phyloP scores from a whole-genome alignment of 1,140 invertebrate genomes.

The Sitodiplosis mosellana region DNA sequence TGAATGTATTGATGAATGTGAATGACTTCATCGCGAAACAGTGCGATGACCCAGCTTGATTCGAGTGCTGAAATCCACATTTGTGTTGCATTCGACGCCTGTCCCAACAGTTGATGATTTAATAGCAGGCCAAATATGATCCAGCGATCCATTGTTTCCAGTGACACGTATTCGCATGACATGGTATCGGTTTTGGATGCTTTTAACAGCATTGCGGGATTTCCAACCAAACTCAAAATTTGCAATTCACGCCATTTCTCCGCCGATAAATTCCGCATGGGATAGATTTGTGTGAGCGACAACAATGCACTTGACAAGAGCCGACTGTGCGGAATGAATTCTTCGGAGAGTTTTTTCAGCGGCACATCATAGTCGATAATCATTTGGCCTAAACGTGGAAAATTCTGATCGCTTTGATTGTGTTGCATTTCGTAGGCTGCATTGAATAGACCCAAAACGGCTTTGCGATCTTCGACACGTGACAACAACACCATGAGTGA shows the following conservation, averaged over 20 bases:
- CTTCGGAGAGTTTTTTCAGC: conserved; percentile 88
- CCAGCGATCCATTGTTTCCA: conserved; percentile 92
- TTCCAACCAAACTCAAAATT: conserved; percentile 83
- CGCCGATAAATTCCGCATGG: conserved; percentile 74
- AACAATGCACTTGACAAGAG: conserved; percentile 66
- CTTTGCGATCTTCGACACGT: conserved; percentile 91
- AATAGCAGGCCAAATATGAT: conserved; percentile 87
- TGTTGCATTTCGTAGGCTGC: conserved; percentile 93
- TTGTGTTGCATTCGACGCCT: conserved; percentile 62
- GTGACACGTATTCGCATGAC: conserved; percentile 90
- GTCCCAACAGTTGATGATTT: conserved; percentile 62
- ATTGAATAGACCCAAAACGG: conserved; percentile 91
- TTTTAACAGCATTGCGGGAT: conserved; percentile 78
- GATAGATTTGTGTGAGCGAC: conserved; percentile 76
- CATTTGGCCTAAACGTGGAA: conserved; percentile 88
- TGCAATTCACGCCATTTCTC: conserved; percentile 88
- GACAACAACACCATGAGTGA: conserved; percentile 92
- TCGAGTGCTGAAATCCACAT: conserved; percentile 84
- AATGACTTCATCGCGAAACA: conserved; percentile 95
- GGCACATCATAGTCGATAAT: conserved; percentile 96
- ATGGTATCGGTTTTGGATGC: conserved; percentile 89
- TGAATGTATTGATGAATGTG: conserved; percentile 90
- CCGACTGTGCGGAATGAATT: conserved; percentile 90
- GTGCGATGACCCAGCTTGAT: conserved; percentile 79
- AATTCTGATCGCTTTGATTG: conserved; percentile 76